A percentile compares a stretch with the other conserved stretches of the same genome.
These are phyloP conservation scores for Bimastos eiseni DNA, from an alignment of 2,888 invertebrate genomes.

Conservation along the genomic window DNA sequence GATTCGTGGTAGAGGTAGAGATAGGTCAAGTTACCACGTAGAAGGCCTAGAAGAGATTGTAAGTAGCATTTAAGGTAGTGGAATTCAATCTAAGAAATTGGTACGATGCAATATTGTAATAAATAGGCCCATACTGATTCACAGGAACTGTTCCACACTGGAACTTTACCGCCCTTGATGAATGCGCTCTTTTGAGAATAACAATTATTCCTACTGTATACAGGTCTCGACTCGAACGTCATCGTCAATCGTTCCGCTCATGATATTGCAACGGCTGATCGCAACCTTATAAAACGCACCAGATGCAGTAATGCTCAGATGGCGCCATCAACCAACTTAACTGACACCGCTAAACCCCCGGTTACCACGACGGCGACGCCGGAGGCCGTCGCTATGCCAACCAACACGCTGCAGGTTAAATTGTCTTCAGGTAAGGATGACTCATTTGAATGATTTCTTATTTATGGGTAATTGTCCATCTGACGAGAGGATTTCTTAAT, in stretches of 20 bases:
- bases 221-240: background rate
- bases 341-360: background rate
- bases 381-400: background rate
- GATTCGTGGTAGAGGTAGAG: too few species aligned
- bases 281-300: background rate
- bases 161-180: background rate
- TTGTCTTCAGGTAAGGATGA: constrained; percentile 14
- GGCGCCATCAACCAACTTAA: background rate
- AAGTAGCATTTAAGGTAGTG: too few species aligned
- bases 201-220: background rate
- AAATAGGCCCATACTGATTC: too few species aligned
- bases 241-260: constrained; percentile 17
- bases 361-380: background rate
- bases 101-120: too few species aligned
- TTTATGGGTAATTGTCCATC: background rate
- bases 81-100: too few species aligned
- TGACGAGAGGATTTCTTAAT: too few species aligned
- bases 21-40: too few species aligned
- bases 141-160: background rate
- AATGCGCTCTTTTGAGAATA: background rate
- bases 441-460: background rate
- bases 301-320: constrained; percentile 13
- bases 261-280: background rate
- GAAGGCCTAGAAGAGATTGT: too few species aligned
- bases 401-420: constrained; percentile 21